Percentiles rank a stretch among this genome's conserved stretches.
Conservation (phyloP, 2,797 vertebrate genomes). For the Strix occidentalis region DNA sequence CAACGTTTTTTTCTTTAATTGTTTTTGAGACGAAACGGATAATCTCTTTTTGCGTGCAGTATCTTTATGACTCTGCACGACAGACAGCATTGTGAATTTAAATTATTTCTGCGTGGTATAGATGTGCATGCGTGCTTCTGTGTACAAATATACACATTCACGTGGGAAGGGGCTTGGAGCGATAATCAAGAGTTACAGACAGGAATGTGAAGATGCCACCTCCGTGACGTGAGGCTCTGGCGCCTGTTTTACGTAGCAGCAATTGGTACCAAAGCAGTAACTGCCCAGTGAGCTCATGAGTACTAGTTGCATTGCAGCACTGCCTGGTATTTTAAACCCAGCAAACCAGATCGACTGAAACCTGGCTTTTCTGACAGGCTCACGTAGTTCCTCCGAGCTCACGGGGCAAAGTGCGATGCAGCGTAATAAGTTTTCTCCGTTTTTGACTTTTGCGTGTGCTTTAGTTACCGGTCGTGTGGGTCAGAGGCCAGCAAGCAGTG, state of each 20-base stretch:
- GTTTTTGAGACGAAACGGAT: background rate
- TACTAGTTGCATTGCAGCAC: background rate
- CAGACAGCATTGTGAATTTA: background rate
- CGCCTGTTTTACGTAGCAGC: background rate
- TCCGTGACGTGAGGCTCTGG: background rate
- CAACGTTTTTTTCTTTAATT: background rate
- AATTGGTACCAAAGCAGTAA: background rate
- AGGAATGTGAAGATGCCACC: background rate
- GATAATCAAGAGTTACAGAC: accelerated
- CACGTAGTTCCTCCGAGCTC: accelerated
- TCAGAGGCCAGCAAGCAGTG: background rate
- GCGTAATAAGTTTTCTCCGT: background rate
- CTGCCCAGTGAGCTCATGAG: background rate
- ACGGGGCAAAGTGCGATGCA: accelerated
- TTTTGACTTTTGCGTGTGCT: background rate
- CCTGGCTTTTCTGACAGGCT: accelerated
- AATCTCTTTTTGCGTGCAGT: accelerated
- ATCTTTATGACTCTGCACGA: background rate
- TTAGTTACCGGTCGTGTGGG: accelerated
- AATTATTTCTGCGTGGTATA: accelerated
- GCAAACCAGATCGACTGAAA: accelerated
- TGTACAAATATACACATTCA: accelerated
- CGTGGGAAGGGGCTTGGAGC: background rate
- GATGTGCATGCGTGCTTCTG: accelerated
- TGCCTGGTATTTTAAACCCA: background rate